These are phyloP conservation scores for Coelopa pilipes DNA, from an alignment of 2,888 invertebrate species.

Conservation along the genomic window DNA sequence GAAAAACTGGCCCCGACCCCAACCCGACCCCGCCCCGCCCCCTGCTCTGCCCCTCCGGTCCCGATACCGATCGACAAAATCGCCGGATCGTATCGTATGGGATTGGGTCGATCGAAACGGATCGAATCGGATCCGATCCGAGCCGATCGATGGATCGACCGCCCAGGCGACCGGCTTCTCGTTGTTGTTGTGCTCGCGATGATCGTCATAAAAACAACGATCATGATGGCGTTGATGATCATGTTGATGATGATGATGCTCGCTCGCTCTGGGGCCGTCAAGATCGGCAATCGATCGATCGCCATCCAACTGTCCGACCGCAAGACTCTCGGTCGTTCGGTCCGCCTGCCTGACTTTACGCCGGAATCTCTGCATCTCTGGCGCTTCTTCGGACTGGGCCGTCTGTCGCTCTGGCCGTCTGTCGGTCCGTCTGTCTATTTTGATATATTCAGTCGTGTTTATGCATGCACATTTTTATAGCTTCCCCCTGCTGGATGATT, in stretches of 20 bases:
- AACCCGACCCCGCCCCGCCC: too few species aligned
- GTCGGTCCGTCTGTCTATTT: background rate
- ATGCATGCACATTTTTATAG: background rate
- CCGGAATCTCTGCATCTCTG: background rate
- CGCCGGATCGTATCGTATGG: background rate
- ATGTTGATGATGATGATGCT: background rate
- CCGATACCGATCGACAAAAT: background rate
- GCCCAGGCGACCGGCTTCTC: conserved; percentile 4
- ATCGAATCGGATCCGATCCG: too few species aligned
- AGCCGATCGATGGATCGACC: conserved; percentile 15
- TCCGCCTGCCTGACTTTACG: background rate
- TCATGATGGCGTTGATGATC: background rate
- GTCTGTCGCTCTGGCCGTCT: background rate
- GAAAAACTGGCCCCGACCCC: too few species aligned
- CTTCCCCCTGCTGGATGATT: conserved; percentile 4
- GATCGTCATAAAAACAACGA: too few species aligned
- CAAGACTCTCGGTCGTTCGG: background rate
- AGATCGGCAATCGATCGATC: conserved; percentile 24
- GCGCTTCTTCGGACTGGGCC: too few species aligned
- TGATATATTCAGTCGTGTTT: conserved; percentile 9
- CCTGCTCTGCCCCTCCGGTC: too few species aligned
- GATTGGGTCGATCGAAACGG: too few species aligned
- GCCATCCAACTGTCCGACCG: conserved; percentile 23
- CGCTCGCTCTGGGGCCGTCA: background rate
- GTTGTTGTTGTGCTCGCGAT: conserved; percentile 2